A percentile compares a stretch with the other conserved stretches of the same genome.
These are phyloP conservation scores for Chaetogeoica ovagalla DNA, from an alignment of 2,888 invertebrate genomes.

Conservation along the genomic window DNA sequence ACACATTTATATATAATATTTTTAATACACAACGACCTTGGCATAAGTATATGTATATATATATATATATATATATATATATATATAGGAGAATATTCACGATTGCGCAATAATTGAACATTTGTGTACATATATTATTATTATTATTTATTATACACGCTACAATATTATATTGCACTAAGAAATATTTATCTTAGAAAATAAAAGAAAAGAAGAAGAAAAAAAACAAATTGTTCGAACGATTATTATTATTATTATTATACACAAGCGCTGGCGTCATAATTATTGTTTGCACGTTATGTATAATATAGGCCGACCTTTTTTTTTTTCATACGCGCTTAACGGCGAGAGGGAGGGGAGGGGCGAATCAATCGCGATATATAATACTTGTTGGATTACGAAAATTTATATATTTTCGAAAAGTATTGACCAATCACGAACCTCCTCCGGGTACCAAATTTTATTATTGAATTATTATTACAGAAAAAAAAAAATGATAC, in stretches of 20 bases:
- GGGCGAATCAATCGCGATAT: not conserved
- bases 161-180: not conserved
- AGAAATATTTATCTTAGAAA: slow-evolving; percentile 35
- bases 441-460: slow-evolving; percentile 27
- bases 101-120: slow-evolving; percentile 29
- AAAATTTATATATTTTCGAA: slow-evolving; percentile 25
- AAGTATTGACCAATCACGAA: slow-evolving; percentile 18
- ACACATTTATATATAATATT: not conserved
- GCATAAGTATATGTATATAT: not conserved
- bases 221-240: slow-evolving; percentile 28
- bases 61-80: not conserved
- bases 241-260: no score
- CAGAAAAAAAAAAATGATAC: slow-evolving; percentile 2
- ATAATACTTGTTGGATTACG: slow-evolving; percentile 45
- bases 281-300: not conserved
- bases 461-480: slow-evolving; percentile 22
- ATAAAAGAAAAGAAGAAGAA: no score
- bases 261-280: no score
- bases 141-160: not conserved
- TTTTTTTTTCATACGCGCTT: not conserved
- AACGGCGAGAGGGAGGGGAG: not conserved
- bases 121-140: slow-evolving; percentile 21
- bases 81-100: slow-evolving; percentile 30
- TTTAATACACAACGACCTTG: slow-evolving; percentile 26
- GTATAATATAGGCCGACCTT: not conserved